Conservation (phyloP, 2,113 vertebrate species). For the Urocolius indicus region DNA sequence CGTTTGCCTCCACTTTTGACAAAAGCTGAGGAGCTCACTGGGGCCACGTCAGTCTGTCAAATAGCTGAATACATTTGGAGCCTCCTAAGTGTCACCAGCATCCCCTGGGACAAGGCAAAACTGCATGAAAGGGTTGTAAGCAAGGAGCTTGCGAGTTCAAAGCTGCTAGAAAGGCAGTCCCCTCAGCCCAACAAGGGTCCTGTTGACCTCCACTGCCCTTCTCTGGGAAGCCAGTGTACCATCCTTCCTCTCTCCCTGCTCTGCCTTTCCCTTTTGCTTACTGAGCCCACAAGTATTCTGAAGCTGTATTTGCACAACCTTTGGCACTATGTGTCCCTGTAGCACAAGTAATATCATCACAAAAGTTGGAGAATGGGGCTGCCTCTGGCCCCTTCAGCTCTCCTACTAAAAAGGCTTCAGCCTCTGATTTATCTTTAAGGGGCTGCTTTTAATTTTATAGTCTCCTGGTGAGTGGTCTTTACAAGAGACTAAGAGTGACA, state of each 20-base stretch:
- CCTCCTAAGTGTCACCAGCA: not conserved
- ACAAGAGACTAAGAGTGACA: not conserved
- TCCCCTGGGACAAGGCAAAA: not conserved
- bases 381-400: not conserved
- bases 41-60: not conserved
- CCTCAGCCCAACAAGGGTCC: no score
- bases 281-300: fast-evolving
- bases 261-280: not conserved
- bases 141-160: not conserved
- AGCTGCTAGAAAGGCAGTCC: not conserved
- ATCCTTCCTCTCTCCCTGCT: not conserved
- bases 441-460: not conserved
- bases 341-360: fast-evolving
- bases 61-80: fast-evolving
- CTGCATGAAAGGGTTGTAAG: not conserved
- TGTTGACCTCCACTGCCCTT: fast-evolving
- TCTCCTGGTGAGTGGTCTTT: not conserved
- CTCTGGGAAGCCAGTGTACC: not conserved
- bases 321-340: not conserved
- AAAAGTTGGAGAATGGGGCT: not conserved
- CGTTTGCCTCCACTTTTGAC: not conserved
- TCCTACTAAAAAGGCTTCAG: not conserved
- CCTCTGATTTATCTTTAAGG: not conserved
- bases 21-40: fast-evolving
- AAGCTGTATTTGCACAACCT: not conserved